phyloP scores from a whole-genome alignment of 1,140 invertebrate genomes.

The Hyphantria cunea region DNA sequence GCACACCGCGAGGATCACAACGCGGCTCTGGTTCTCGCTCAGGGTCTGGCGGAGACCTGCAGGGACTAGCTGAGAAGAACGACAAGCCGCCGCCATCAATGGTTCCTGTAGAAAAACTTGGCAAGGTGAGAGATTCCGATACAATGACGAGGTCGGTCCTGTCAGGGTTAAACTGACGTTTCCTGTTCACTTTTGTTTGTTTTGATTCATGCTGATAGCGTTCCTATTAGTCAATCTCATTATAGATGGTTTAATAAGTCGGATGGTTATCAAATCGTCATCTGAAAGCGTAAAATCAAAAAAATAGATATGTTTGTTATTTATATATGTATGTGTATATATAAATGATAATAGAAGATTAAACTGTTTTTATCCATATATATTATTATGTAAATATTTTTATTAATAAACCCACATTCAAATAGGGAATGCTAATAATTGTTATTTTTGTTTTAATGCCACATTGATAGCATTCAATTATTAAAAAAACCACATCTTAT shows the following conservation, averaged over 20 bases:
- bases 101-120: slow-evolving; percentile 86
- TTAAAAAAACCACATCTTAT: too few relatives aligned
- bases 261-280: slow-evolving; percentile 6
- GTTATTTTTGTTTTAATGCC: too few relatives aligned
- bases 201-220: slow-evolving; percentile 34
- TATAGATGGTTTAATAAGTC: slow-evolving; percentile 5
- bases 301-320: not conserved
- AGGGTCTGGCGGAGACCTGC: slow-evolving; percentile 83
- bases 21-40: slow-evolving; percentile 81
- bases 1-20: slow-evolving; percentile 71
- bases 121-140: slow-evolving; percentile 82
- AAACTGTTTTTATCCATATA: too few relatives aligned
- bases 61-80: slow-evolving; percentile 52
- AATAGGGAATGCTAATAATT: too few relatives aligned
- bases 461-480: too few relatives aligned
- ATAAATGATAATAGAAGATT: not conserved
- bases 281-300: not conserved
- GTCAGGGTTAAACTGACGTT: slow-evolving; percentile 32
- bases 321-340: not conserved
- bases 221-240: slow-evolving; percentile 12
- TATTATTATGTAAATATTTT: too few relatives aligned
- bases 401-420: too few relatives aligned
- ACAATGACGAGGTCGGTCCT: slow-evolving; percentile 29
- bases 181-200: slow-evolving; percentile 29
- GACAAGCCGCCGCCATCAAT: slow-evolving; percentile 81